A percentile compares a stretch with the other conserved stretches of the same genome.
phyloP scores from a whole-genome alignment of 1,140 invertebrate species.

The Panulirus ornatus region DNA sequence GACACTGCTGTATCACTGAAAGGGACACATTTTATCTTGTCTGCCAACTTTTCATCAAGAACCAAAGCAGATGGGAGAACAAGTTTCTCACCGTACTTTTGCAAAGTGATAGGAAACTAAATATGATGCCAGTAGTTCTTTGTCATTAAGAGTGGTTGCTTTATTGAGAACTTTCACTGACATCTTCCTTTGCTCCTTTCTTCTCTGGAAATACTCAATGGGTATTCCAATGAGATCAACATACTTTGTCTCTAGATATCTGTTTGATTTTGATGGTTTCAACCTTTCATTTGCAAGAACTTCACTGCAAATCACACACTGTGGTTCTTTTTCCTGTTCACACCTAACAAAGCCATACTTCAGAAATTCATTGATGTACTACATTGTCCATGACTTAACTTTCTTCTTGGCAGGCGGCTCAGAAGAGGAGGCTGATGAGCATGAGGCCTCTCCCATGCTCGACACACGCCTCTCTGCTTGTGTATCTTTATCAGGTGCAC shows the following conservation, averaged over 20 bases:
- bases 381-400: no score
- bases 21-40: slow-evolving; percentile 26
- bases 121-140: slow-evolving; percentile 43
- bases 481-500: background rate
- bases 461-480: no score
- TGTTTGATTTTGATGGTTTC: slow-evolving; percentile 36
- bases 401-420: slow-evolving; percentile 11
- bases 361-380: no score
- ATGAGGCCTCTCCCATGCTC: no score
- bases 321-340: background rate
- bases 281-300: slow-evolving; percentile 58
- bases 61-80: slow-evolving; percentile 19
- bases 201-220: slow-evolving; percentile 22
- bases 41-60: slow-evolving; percentile 42
- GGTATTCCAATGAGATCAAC: slow-evolving; percentile 2
- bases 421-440: background rate
- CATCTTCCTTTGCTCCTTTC: background rate
- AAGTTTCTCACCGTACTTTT: slow-evolving; percentile 50
- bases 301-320: slow-evolving; percentile 50
- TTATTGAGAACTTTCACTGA: no score
- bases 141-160: no score
- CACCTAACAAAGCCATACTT: no score
- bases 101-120: slow-evolving; percentile 39
- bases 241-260: slow-evolving; percentile 37
- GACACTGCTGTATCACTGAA: slow-evolving; percentile 41